Evolutionary conservation across 1,140 invertebrate genomes (phyloP), one percentile per base, ranked within the genome.

Genomic region (Drosophila rufa): DNA sequence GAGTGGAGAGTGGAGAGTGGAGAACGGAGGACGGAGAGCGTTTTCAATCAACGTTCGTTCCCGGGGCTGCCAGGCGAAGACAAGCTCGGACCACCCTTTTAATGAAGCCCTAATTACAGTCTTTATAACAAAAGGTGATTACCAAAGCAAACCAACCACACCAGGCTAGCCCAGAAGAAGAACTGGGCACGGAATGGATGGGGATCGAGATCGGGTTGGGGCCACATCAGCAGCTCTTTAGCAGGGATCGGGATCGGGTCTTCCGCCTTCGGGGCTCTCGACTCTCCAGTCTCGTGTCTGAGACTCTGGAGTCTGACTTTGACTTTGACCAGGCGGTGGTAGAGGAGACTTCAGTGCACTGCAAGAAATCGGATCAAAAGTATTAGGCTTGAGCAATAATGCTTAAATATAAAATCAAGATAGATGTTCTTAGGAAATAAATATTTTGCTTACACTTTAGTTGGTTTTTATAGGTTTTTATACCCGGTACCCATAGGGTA

Each of bases 71-170:
- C 80, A 75, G 85, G 85, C 85, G 85, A 90, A 89, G 85, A 89
- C 85, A 89, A 90, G 85, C 79, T 66, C 59, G 85, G 85, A 89
- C 85, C 85, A 89, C 85, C 85, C 85, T 89, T 89, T 89, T 89
- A 89, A 89, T 89, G 85, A 89, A 89, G 85, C 85, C 85, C 85
- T 89, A 89, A 89, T 89, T 89, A 89, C 85, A 89, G 85, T 89
- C 85, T 89, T 89, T 89, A 89, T 89, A 89, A 90, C 85, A 89
- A 89, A 89, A 89, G 85, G 85, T 89, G 85, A 89, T 89, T 89
- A 90, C 85, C 85, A 90, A 89, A 87, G 84, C 84, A 87, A 90
- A 87, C 85, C 85, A 87, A 79, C 83, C 86, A 76, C 82, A 82
- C 61, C 79, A 80, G 48, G 42, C 22, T 42, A 30, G 17, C 15